A percentile compares a stretch with the other conserved stretches of the same genome.
phyloP scores from a whole-genome alignment of 2,888 invertebrate genomes.

The Xanthorhoe designata region DNA sequence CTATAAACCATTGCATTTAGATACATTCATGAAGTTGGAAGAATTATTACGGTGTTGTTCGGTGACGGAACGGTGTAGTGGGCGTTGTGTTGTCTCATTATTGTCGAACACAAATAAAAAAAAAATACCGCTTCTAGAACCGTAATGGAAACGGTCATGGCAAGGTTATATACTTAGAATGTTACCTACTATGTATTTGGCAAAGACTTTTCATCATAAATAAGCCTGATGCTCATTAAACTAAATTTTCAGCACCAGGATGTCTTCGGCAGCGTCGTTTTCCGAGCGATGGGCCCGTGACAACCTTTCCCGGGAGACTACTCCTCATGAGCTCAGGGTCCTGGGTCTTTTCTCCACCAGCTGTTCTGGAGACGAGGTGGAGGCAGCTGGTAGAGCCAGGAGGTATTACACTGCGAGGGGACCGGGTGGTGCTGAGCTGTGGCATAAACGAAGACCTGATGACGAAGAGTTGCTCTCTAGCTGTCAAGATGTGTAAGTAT shows the following conservation, averaged over 20 bases:
- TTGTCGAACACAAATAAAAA: too few relatives aligned
- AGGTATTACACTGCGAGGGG: conserved; percentile 73
- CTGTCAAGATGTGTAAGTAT: conserved; percentile 77
- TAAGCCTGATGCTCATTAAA: background rate
- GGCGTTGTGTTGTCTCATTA: too few relatives aligned
- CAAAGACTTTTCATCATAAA: too few relatives aligned
- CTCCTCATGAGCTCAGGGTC: conserved; percentile 65
- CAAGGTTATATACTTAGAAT: too few relatives aligned
- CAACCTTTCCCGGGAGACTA: conserved; percentile 68
- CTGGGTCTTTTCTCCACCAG: conserved; percentile 68
- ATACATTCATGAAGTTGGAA: too few relatives aligned
- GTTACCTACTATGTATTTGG: too few relatives aligned
- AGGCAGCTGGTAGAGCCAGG: conserved; percentile 73
- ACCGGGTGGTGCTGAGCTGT: conserved; percentile 71
- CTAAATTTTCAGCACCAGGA: conserved; percentile 61
- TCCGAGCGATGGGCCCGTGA: conserved; percentile 80
- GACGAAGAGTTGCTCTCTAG: conserved; percentile 79
- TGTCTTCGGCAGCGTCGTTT: conserved; percentile 83
- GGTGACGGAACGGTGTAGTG: too few relatives aligned
- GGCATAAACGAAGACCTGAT: conserved; percentile 76
- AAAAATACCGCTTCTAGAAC: too few relatives aligned
- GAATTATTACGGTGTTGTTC: too few relatives aligned
- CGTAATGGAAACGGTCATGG: too few relatives aligned
- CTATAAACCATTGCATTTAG: too few relatives aligned
- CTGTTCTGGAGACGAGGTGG: conserved; percentile 69